Conservation (phyloP, 2,797 vertebrate genomes). For the Poliocrania exsul region DNA sequence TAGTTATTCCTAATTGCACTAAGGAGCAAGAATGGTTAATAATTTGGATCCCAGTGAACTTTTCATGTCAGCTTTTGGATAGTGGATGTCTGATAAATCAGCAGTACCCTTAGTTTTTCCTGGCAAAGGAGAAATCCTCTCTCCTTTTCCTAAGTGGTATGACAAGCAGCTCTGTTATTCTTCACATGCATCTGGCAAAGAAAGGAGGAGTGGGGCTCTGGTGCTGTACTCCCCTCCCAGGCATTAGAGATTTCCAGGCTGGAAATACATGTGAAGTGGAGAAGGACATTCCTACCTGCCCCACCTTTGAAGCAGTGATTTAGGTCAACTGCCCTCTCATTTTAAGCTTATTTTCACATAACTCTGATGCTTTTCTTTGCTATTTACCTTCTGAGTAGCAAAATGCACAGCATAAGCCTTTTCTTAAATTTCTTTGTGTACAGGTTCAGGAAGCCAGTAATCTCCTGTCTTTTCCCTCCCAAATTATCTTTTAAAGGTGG, state of each 20-base stretch:
- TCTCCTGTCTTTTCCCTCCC: accelerated
- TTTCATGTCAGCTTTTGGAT: not conserved
- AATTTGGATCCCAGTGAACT: not conserved
- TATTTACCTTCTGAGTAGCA: not conserved
- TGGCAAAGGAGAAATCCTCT: not conserved
- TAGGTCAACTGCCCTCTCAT: not conserved
- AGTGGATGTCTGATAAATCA: not conserved
- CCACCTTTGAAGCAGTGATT: not conserved
- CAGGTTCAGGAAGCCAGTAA: not conserved
- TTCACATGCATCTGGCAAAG: not conserved
- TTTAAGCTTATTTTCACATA: not conserved
- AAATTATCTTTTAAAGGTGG: not conserved
- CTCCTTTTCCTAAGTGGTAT: not conserved
- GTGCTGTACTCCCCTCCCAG: not conserved
- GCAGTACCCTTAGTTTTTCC: not conserved
- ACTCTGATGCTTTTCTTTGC: not conserved
- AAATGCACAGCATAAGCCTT: not conserved
- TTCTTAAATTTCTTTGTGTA: not conserved
- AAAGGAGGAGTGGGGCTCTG: not conserved
- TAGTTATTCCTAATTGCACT: not conserved
- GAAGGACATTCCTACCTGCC: not conserved
- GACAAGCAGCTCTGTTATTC: not conserved
- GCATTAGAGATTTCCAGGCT: not conserved
- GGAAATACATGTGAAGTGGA: not conserved
- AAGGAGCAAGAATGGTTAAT: not conserved